phyloP scores from a whole-genome alignment of 2,888 invertebrate genomes.

The Lamellibrachia satsuma region DNA sequence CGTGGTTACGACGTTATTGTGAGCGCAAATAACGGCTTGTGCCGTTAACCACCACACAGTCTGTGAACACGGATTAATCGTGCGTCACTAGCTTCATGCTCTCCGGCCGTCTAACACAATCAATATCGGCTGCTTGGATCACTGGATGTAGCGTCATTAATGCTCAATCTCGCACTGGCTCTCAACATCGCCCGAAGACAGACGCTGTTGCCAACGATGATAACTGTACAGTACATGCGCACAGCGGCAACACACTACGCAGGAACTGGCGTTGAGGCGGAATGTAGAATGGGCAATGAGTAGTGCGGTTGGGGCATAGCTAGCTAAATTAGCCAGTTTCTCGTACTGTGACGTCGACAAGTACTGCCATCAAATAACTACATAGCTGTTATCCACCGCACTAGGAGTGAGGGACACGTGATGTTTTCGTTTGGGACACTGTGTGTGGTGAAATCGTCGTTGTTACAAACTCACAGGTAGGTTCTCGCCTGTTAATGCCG shows the following conservation, averaged over 20 bases:
- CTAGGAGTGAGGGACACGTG: neutral
- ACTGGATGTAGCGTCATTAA: neutral
- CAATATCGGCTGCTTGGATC: slow-evolving; percentile 10
- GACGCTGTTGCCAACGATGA: neutral
- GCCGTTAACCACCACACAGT: neutral
- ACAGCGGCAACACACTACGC: neutral
- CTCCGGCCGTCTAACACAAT: neutral
- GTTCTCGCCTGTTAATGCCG: neutral
- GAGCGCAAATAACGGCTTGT: neutral
- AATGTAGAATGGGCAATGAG: neutral
- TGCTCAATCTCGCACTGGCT: neutral
- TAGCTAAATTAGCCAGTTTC: neutral
- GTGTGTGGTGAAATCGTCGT: neutral
- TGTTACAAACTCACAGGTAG: neutral
- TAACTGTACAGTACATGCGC: neutral
- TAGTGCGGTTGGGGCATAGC: neutral
- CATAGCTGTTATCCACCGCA: neutral
- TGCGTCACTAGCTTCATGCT: neutral
- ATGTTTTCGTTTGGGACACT: neutral
- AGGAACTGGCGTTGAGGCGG: neutral
- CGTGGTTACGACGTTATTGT: too few species aligned
- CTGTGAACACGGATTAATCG: neutral
- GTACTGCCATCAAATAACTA: neutral
- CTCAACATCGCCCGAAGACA: slow-evolving; percentile 6
- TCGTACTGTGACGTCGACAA: neutral